Base-by-base conservation (phyloP, 1,140 invertebrate genomes). In the Spodoptera frugiperda region DNA sequence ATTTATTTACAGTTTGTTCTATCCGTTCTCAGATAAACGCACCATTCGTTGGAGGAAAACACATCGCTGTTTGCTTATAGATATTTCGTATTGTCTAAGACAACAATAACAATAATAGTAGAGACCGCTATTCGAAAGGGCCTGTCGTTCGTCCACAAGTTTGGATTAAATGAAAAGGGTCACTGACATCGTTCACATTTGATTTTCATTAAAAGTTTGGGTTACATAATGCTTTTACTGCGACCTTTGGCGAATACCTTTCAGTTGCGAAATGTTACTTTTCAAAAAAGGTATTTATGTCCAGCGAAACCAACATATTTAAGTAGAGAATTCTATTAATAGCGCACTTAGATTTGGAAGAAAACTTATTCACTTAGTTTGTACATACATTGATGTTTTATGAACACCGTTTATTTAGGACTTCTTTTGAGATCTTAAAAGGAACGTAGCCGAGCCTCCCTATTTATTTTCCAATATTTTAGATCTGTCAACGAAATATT, bases 1-100 rank as follows among this genome's bases (percentile, higher is more conserved):
- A 51, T 75, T 75, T 53, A 54, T 65, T 54, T 63, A 10, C 68
- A 71, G 39, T 74, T 74, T 17, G 53, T 49, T 57, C 19, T 33
- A 73, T 72, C 33, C 44, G 44, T 5, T 73, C 25, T 15, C 39
- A 61, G 19, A 73, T 59, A 59, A 73, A 73, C 55, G 12, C 55
- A 55, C 25, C 15, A 11, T 8, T 33, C 10, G n/a, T 8, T 33
- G 2, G 10, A 6, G 2, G 15, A 15, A 63, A 63, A 44, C 33
- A 63, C n/a, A 19, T 46, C n/a, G 19, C 6, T 63, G 33, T 57
- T 57, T 57, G 21, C 54, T 57, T 57, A 21, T 3, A 57, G 54
- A 30, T 57, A 30, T 25, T 57, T 57, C 17, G 6, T 25, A 21
- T 25, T 61, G 9, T 15, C 17, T 46, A 44, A 44, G 39, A 33